A percentile compares a stretch with the other conserved stretches of the same genome.
Conservation (phyloP, 2,113 vertebrate genomes). For the Hydrochoerus hydrochaeris region DNA sequence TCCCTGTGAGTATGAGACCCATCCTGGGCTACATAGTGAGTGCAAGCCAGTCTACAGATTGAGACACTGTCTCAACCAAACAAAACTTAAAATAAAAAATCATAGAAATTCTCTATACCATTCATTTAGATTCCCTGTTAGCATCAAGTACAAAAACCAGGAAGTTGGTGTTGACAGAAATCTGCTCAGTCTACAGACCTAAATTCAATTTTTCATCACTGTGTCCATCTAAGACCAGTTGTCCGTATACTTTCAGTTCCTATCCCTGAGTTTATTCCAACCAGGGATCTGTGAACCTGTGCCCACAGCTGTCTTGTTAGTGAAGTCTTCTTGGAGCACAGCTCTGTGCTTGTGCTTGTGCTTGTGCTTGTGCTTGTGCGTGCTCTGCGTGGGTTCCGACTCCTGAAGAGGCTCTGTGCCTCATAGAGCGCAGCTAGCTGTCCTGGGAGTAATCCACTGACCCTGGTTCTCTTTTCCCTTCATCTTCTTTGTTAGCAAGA, state of each 20-base stretch:
- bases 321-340: not conserved
- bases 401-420: not conserved
- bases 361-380: not conserved
- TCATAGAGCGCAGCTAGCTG: not conserved
- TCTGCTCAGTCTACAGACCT: not conserved
- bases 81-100: no score
- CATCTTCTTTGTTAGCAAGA: not conserved
- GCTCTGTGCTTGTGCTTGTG: not conserved
- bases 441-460: not conserved
- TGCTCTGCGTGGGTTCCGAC: not conserved
- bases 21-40: not conserved
- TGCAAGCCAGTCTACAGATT: not conserved
- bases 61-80: not conserved
- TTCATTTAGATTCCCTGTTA: not conserved
- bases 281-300: not conserved
- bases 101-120: not conserved
- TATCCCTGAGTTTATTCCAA: not conserved
- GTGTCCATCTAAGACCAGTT: not conserved
- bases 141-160: not conserved
- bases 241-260: not conserved
- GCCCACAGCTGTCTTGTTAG: not conserved
- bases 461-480: not conserved
- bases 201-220: not conserved
- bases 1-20: not conserved
- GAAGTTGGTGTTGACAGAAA: not conserved